A percentile compares a stretch with the other conserved stretches of the same genome.
These are phyloP conservation scores for Lycaon pictus DNA, from an alignment of 2,113 vertebrate species.

Conservation along the genomic window DNA sequence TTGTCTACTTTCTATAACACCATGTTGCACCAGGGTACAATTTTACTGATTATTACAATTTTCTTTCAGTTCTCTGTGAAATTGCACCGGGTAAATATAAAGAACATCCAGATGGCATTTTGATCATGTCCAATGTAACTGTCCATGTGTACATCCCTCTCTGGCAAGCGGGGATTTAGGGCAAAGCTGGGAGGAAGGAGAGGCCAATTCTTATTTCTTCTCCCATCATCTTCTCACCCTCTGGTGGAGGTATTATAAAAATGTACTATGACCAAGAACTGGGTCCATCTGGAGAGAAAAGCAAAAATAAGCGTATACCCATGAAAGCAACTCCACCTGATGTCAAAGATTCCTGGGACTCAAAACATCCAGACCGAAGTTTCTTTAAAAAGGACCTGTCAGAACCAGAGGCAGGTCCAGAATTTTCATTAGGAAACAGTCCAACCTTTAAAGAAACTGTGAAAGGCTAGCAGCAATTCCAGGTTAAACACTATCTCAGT, in stretches of 20 bases:
- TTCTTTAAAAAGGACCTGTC: slow-evolving; percentile 32
- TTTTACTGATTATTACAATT: background rate
- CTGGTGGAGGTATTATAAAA: slow-evolving; percentile 35
- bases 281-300: slow-evolving; percentile 1
- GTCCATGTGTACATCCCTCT: background rate
- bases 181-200: slow-evolving; percentile 8
- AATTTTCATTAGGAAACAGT: slow-evolving; percentile 54
- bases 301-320: slow-evolving; percentile 1
- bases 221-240: slow-evolving; percentile 8
- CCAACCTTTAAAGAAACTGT: slow-evolving; percentile 48
- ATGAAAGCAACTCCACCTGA: background rate
- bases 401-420: slow-evolving; percentile 12
- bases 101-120: slow-evolving; percentile 21
- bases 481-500: slow-evolving; percentile 49
- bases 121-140: background rate
- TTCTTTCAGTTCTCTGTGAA: slow-evolving; percentile 55
- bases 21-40: background rate
- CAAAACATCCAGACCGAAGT: slow-evolving; percentile 21
- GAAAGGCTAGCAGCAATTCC: slow-evolving; percentile 46
- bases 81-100: slow-evolving; percentile 46
- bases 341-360: background rate
- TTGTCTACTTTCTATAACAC: slow-evolving; percentile 1
- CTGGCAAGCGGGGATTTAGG: background rate
- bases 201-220: slow-evolving; percentile 5
- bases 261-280: slow-evolving; percentile 27